Evolutionary conservation across 2,888 invertebrate species (phyloP), one percentile per base, ranked within the genome.

Genomic region (Noctua fimbriata): DNA sequence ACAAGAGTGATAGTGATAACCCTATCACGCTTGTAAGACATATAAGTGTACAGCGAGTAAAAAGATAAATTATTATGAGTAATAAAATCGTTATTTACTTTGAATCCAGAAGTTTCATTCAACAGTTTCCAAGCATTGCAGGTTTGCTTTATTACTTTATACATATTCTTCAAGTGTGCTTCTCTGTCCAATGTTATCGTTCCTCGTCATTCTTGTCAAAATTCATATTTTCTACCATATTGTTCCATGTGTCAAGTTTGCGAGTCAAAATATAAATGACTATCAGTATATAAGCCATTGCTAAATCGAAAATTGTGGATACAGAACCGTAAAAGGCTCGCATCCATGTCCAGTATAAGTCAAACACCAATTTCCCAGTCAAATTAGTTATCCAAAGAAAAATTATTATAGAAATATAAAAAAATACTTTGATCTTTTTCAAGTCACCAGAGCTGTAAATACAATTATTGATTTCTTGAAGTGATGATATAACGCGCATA

Each of bases 171-270:
- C 14, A 70, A 41, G 24, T 60, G 16, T 9, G 5, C 18, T 28
- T 70, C 49, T 16, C 14, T 70, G 21, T 58, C 10, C 28, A 7
- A 2, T 18, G 16, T 49, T 36, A 28, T 36, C n/a, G n/a, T 16
- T 66, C 70, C 18, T 44, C 58, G 24, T 44, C n/a, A 32, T 70
- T 18, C 6, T 28, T n/a, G 28, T 1, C 18, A 44, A 24, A 36
- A 66, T 70, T 49, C n/a, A 66, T 66, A 28, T 60, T 60, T 70
- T 77, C 70, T 44, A 58, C 65, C 0, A 52, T 36, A 9, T 28
- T 28, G n/a, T 83, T 81, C 81, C 81, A 83, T 10, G 49, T 83
- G 5, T 58, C 32, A 21, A 83, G 69, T 78, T 81, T 81, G 5
- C 47, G 10, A n/a, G 58, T 70, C 65, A 81, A 65, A 41, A 81